These are phyloP conservation scores for Neelides sp. DNA, from an alignment of 1,140 invertebrate genomes.

Conservation along the genomic window DNA sequence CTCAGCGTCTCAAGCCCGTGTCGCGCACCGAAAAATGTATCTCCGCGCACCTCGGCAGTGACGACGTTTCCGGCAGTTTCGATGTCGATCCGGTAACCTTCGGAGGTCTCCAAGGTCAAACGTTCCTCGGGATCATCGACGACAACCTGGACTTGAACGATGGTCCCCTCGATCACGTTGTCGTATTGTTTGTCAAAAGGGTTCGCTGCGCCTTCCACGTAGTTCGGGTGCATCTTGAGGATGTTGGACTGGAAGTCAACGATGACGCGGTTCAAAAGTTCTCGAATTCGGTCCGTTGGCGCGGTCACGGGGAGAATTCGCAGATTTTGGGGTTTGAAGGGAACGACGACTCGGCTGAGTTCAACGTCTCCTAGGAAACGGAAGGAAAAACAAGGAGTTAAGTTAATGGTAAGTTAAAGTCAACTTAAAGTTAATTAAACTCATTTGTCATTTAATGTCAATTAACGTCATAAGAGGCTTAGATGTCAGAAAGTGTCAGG, in stretches of 20 bases:
- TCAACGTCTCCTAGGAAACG: conserved; percentile 32
- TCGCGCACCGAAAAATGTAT: conserved; percentile 34
- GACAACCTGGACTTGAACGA: conserved; percentile 28
- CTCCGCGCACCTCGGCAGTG: conserved; percentile 30
- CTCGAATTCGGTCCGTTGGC: conserved; percentile 30
- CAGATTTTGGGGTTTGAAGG: conserved; percentile 32
- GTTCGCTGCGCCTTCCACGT: conserved; percentile 26
- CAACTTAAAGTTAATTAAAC: too few relatives aligned
- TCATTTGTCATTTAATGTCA: too few relatives aligned
- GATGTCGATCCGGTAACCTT: conserved; percentile 31
- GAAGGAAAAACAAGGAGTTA: too few relatives aligned
- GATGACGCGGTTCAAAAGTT: conserved; percentile 29
- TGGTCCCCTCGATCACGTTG: conserved; percentile 31
- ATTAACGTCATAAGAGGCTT: too few relatives aligned
- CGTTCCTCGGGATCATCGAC: conserved; percentile 31
- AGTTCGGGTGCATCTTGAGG: conserved; percentile 29
- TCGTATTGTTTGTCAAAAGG: conserved; percentile 31
- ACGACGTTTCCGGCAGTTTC: conserved; percentile 31
- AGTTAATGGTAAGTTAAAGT: too few relatives aligned
- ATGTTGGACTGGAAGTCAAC: conserved; percentile 30
- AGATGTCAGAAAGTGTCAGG: too few relatives aligned
- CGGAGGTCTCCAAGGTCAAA: conserved; percentile 29
- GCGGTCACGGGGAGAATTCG: conserved; percentile 29
- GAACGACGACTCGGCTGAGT: conserved; percentile 31
- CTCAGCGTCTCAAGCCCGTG: conserved; percentile 34